These are phyloP conservation scores for Scartelaos histophorus DNA, from an alignment of 2,113 vertebrate species.

Conservation along the genomic window DNA sequence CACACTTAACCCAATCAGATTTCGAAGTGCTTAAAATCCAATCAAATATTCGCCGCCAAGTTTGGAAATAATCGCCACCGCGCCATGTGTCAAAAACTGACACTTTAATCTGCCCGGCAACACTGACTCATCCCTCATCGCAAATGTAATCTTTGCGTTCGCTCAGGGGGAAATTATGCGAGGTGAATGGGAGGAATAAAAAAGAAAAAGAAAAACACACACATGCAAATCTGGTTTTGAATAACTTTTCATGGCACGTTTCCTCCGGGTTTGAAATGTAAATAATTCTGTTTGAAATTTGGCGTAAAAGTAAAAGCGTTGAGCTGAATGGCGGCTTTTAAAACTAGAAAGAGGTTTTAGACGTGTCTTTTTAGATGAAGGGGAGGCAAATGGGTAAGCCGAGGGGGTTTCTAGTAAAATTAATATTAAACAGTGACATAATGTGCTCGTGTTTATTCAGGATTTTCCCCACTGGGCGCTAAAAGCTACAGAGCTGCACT, in stretches of 20 bases:
- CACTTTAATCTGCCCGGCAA: conserved; percentile 18
- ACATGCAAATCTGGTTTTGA: conserved; percentile 27
- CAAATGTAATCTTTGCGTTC: conserved; percentile 22
- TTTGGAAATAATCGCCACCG: conserved; percentile 32
- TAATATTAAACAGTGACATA: not conserved
- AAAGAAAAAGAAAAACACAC: conserved; percentile 12
- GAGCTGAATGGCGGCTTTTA: conserved; percentile 30
- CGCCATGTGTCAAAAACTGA: conserved; percentile 24
- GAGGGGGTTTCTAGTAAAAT: not conserved
- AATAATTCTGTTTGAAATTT: conserved; percentile 56
- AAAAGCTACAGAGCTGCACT: too few species aligned
- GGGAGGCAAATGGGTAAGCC: conserved; percentile 15
- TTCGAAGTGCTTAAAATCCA: conserved; percentile 18
- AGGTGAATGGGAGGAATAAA: not conserved
- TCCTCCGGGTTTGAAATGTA: conserved; percentile 56
- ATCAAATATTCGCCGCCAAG: conserved; percentile 26
- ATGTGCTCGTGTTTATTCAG: too few species aligned
- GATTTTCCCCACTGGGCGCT: too few species aligned
- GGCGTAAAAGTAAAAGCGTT: conserved; percentile 32
- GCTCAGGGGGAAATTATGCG: conserved; percentile 7
- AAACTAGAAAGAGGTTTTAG: conserved; percentile 7
- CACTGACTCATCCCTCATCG: conserved; percentile 31
- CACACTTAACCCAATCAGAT: conserved; percentile 26
- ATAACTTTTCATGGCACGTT: conserved; percentile 6
- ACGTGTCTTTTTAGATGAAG: conserved; percentile 53